A percentile compares a stretch with the other conserved stretches of the same genome.
These are phyloP conservation scores for Drosophila parthenogenetica DNA, from an alignment of 2,888 invertebrate genomes.

Conservation along the genomic window DNA sequence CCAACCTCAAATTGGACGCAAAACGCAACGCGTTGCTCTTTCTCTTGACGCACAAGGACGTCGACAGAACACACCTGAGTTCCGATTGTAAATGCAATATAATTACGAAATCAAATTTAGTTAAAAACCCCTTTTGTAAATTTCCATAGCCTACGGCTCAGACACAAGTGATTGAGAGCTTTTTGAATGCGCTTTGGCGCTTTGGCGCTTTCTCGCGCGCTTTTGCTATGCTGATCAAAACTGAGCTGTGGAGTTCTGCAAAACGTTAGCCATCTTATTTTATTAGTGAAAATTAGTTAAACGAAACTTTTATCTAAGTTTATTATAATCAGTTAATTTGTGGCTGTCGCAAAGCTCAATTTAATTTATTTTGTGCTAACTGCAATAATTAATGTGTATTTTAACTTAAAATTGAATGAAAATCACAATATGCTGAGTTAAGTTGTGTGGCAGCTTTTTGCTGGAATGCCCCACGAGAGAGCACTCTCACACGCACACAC, in stretches of 20 bases:
- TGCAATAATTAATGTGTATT: no score
- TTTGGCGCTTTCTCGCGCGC: constrained; percentile 56
- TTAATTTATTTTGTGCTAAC: no score
- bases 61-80: constrained; percentile 37
- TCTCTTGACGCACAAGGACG: constrained; percentile 44
- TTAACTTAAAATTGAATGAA: no score
- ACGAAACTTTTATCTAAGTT: no score
- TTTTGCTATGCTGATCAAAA: constrained; percentile 47
- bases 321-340: no score
- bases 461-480: constrained; percentile 33
- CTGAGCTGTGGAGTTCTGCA: constrained; percentile 31
- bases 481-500: neutral
- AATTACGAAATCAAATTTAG: constrained; percentile 65
- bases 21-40: constrained; percentile 18
- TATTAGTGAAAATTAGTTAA: neutral
- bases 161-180: constrained; percentile 29
- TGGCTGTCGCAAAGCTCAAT: no score
- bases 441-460: constrained; percentile 6
- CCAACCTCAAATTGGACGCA: constrained; percentile 14
- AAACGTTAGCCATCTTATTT: constrained; percentile 1
- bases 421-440: neutral
- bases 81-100: constrained; percentile 37
- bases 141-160: constrained; percentile 40
- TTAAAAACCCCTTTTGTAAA: constrained; percentile 38
- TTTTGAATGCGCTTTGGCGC: constrained; percentile 27